Base-by-base conservation (phyloP, 2,888 invertebrate genomes). In the Ischnura elegans region DNA sequence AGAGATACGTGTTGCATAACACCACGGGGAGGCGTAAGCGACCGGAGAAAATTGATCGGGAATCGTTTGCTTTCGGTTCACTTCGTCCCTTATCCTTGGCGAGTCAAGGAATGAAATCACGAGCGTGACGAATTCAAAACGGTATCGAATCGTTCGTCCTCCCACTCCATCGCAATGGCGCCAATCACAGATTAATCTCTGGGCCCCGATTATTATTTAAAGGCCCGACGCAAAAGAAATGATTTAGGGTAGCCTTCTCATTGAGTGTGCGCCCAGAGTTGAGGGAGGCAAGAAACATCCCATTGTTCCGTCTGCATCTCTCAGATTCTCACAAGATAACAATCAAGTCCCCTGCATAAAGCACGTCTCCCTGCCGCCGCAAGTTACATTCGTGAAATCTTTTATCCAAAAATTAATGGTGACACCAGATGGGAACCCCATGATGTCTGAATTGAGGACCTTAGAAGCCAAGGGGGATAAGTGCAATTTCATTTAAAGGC, bases 111-210 rank as follows among this genome's bases (percentile, higher is more conserved):
- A 36, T 36, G 36, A 76, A 76, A 76, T 76, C 76, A 76, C 76
- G 76, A 76, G 8, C 76, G 76, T 36, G 76, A 36, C 36, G 76
- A 76, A 76, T 76, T 36, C 76, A 76, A 29, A 76, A 36, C 76
- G 36, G 36, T 76, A 13, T 76, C 36, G 76, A 76, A 76, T 76
- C 76, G 36, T 36, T 76, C 76, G 13, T 10, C 76, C 76, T 0
- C 66, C 29, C 51, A 10, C 16, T 36, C 66, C 76, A 8, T 36
- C 76, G 16, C 29, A 8, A 29, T 36, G 36, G 76, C 29, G n/a
- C 29, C 76, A 36, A 76, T 76, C 76, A 10, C 76, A 36, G 76
- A 36, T 76, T 76, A 76, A 76, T 76, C 76, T 76, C 76, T 76
- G 10, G 76, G 29, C 76, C 76, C 76, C 25, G 36, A 76, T 76